Evolutionary conservation across 30 jellyfish, hydroid and myxozoan species (phyloP).

Genomic region (Aurelia aurita): DNA sequence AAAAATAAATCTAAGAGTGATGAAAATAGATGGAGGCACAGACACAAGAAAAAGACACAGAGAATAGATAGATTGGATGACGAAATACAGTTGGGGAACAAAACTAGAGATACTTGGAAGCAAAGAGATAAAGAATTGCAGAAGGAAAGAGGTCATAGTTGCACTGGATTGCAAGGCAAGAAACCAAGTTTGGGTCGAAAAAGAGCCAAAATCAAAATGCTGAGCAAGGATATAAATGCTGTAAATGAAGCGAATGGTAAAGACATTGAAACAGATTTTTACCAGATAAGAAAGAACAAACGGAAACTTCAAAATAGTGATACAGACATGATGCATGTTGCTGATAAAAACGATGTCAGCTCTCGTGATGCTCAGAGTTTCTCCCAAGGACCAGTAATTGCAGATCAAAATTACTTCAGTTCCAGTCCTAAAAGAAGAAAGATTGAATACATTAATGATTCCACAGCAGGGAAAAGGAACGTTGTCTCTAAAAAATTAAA

Average conservation of each 20-base stretch:
- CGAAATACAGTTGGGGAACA: neutral
- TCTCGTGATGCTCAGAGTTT: too few species aligned
- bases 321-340: neutral
- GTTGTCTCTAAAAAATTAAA: too few species aligned
- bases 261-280: neutral
- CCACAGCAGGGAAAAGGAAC: too few species aligned
- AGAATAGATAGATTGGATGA: neutral
- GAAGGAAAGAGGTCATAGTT: too few species aligned
- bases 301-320: neutral
- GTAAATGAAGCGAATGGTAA: neutral
- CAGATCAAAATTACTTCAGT: too few species aligned
- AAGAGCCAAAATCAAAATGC: too few species aligned
- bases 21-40: neutral
- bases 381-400: neutral
- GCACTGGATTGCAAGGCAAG: too few species aligned
- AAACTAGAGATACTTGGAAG: neutral
- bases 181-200: too few species aligned
- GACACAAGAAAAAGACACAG: neutral
- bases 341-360: neutral
- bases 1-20: neutral
- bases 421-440: too few species aligned
- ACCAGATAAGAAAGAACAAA: neutral
- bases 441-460: too few species aligned
- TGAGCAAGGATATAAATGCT: neutral
- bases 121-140: neutral